Evolutionary conservation across 1,140 invertebrate species (phyloP).

Genomic region (Lutraria rhynchaena): DNA sequence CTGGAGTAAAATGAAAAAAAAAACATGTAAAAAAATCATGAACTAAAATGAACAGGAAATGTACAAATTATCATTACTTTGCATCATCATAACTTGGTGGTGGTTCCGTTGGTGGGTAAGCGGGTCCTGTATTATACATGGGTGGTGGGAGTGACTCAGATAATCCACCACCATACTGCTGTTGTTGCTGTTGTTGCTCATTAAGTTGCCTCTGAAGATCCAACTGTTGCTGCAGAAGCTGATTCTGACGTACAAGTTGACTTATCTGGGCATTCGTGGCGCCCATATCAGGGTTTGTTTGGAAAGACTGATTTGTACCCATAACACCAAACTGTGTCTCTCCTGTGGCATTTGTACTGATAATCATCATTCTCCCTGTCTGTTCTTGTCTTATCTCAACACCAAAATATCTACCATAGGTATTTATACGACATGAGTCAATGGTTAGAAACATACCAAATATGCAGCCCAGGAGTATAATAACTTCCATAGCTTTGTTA

Average conservation of each 20-base stretch:
- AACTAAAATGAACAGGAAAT: too few relatives aligned
- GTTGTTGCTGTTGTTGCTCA: constrained; percentile 11
- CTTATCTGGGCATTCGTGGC: neutral
- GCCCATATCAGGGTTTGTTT: neutral
- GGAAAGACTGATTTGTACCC: neutral
- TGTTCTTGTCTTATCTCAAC: neutral
- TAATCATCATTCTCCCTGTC: neutral
- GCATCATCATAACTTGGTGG: constrained; percentile 13
- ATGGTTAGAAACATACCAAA: neutral
- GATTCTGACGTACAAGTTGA: constrained; percentile 10
- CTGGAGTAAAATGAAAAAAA: too few relatives aligned
- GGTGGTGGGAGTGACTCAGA: constrained; percentile 3
- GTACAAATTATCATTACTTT: too few relatives aligned
- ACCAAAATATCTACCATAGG: constrained; percentile 20
- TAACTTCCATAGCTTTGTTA: constrained; percentile 6
- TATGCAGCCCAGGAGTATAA: constrained; percentile 14
- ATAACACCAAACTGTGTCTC: neutral
- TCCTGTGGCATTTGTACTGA: neutral
- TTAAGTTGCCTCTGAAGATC: neutral
- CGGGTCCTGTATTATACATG: neutral
- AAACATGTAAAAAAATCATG: too few relatives aligned
- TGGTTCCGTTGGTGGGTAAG: neutral
- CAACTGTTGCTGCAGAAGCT: constrained; percentile 19
- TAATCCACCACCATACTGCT: neutral
- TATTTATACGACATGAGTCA: constrained; percentile 5